Percentiles rank a stretch among this genome's conserved stretches.
Conservation (phyloP, 2,888 invertebrate species). For the Bhutanitis thaidina region DNA sequence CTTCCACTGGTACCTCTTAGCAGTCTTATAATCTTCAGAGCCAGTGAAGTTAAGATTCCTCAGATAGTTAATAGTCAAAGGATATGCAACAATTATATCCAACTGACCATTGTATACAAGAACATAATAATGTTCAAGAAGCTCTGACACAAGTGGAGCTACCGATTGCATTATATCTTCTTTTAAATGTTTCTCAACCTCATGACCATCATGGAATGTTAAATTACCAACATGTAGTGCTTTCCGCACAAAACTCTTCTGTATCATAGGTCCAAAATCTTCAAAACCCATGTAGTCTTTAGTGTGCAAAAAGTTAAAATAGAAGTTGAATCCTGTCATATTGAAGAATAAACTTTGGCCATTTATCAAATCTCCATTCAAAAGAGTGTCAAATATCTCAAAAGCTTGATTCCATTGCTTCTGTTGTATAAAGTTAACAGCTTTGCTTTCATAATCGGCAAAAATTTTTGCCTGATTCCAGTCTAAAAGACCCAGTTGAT, state of each 20-base stretch:
- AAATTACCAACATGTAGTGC: constrained; percentile 92
- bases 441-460: constrained; percentile 80
- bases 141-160: constrained; percentile 84
- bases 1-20: constrained; percentile 84
- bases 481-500: constrained; percentile 87
- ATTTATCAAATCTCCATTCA: constrained; percentile 84
- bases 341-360: constrained; percentile 84
- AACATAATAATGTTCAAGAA: constrained; percentile 84
- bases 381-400: constrained; percentile 83
- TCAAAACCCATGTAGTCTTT: constrained; percentile 73
- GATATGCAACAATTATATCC: constrained; percentile 94
- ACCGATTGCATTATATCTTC: constrained; percentile 91
- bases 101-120: constrained; percentile 94
- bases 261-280: constrained; percentile 82
- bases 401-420: constrained; percentile 85
- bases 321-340: constrained; percentile 87
- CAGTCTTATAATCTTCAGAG: constrained; percentile 82
- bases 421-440: constrained; percentile 80
- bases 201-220: constrained; percentile 82
- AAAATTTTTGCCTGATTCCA: constrained; percentile 81
- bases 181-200: constrained; percentile 85
- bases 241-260: constrained; percentile 81
- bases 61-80: constrained; percentile 89
- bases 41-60: constrained; percentile 84
- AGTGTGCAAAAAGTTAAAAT: constrained; percentile 86